These are phyloP conservation scores for Thryonomys swinderianus DNA, from an alignment of 2,113 vertebrate genomes.

Conservation along the genomic window DNA sequence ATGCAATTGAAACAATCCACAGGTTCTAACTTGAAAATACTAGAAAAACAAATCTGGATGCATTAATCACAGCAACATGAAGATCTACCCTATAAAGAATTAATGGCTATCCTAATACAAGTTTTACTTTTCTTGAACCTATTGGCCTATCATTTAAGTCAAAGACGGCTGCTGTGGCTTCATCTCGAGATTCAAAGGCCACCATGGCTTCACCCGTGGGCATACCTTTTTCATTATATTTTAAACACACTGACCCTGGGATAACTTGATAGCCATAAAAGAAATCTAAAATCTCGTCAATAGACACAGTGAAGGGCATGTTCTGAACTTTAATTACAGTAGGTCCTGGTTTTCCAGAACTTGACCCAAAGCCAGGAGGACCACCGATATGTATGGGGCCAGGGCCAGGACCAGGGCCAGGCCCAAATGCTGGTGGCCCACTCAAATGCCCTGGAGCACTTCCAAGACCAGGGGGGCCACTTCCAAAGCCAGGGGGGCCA, in stretches of 20 bases:
- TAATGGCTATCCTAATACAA: slow-evolving; percentile 93
- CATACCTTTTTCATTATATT: slow-evolving; percentile 98
- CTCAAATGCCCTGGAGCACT: slow-evolving; percentile 89
- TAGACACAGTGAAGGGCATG: slow-evolving; percentile 98
- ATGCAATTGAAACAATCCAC: slow-evolving; percentile 87
- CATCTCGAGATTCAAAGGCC: slow-evolving; percentile 97
- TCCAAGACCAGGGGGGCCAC: slow-evolving; percentile 89
- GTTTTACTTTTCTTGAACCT: slow-evolving; percentile 98
- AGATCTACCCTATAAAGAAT: slow-evolving; percentile 85
- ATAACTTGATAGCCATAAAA: slow-evolving; percentile 99
- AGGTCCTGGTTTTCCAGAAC: slow-evolving; percentile 92
- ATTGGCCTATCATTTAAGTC: slow-evolving; percentile 99
- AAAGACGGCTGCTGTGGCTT: slow-evolving; percentile 97
- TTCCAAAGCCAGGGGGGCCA: slow-evolving; percentile 91
- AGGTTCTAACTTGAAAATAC: slow-evolving; percentile 88
- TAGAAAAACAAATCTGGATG: slow-evolving; percentile 88
- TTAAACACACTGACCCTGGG: slow-evolving; percentile 97
- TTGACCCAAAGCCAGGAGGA: slow-evolving; percentile 90
- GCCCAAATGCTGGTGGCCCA: slow-evolving; percentile 88
- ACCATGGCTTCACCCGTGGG: slow-evolving; percentile 99
- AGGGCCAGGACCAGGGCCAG: slow-evolving; percentile 87
- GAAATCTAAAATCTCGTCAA: slow-evolving; percentile 99
- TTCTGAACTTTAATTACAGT: slow-evolving; percentile 98
- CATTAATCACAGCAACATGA: slow-evolving; percentile 89
- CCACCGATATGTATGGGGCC: slow-evolving; percentile 89